phyloP scores from a whole-genome alignment of 2,797 vertebrate species.

The Molossus molossus region DNA sequence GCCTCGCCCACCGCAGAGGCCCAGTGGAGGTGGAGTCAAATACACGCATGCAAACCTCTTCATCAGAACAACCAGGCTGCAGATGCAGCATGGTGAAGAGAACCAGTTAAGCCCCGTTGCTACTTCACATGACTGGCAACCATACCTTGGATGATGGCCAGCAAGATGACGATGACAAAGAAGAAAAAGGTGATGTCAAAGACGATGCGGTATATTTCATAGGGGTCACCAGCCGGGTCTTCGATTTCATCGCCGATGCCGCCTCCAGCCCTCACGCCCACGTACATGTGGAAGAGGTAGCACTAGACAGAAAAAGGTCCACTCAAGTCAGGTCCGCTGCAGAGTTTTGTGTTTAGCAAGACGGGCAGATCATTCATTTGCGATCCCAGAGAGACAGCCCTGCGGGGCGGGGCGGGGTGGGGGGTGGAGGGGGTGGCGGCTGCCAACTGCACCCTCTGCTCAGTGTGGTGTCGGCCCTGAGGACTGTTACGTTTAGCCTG shows the following conservation, averaged over 20 bases:
- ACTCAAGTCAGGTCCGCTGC: neutral
- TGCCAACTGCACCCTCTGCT: neutral
- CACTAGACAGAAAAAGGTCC: slow-evolving; percentile 90
- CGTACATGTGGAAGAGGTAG: slow-evolving; percentile 99
- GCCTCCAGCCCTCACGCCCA: slow-evolving; percentile 98
- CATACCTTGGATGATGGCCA: slow-evolving; percentile 99
- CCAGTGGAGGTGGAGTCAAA: neutral
- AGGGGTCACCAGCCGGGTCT: slow-evolving; percentile 98
- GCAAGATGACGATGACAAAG: slow-evolving; percentile 98
- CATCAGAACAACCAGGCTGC: neutral
- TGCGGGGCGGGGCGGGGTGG: neutral
- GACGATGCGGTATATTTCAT: slow-evolving; percentile 98
- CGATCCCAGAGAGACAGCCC: neutral
- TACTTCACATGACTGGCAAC: neutral
- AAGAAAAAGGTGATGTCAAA: slow-evolving; percentile 99
- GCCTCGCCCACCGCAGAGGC: neutral
- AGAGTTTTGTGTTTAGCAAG: neutral
- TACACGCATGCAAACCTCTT: neutral
- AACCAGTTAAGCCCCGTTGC: neutral
- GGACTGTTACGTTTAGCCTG: neutral
- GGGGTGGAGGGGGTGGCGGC: no score
- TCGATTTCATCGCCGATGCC: slow-evolving; percentile 99
- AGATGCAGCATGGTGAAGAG: neutral
- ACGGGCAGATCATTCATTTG: neutral
- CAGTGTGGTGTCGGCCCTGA: neutral